Percentiles rank a stretch among this genome's conserved stretches.
Evolutionary conservation across 2,888 invertebrate species (phyloP).

Genomic region (Tethea ocularis): DNA sequence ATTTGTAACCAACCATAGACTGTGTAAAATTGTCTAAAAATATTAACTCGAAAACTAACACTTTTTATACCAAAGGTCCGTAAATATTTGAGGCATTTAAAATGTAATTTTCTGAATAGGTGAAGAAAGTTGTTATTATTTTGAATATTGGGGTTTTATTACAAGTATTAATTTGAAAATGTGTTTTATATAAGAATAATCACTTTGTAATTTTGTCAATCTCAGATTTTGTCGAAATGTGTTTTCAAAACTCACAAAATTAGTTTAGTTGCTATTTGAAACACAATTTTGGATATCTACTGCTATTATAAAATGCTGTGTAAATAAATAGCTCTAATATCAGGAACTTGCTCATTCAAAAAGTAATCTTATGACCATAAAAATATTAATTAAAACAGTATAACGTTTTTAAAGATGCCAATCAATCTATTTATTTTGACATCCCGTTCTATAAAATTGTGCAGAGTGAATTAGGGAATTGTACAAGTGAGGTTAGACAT

Average conservation of each 20-base stretch:
- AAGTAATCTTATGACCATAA: too few species aligned
- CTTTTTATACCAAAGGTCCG: constrained; percentile 16
- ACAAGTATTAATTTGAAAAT: not conserved
- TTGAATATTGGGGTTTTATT: not conserved
- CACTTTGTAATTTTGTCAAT: too few species aligned
- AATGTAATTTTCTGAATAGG: constrained; percentile 1
- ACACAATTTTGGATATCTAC: too few species aligned
- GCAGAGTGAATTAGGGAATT: constrained; percentile 2
- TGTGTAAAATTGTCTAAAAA: constrained; percentile 10
- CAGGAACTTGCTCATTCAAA: too few species aligned
- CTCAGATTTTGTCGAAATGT: too few species aligned
- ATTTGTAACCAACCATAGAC: constrained; percentile 12
- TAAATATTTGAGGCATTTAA: constrained; percentile 11
- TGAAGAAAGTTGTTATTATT: not conserved
- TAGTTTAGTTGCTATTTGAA: too few species aligned
- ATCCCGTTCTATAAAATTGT: constrained; percentile 10
- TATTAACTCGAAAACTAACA: not conserved
- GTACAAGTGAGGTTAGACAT: constrained; percentile 45
- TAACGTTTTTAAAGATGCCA: too few species aligned
- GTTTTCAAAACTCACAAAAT: too few species aligned
- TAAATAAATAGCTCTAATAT: too few species aligned
- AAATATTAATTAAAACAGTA: too few species aligned
- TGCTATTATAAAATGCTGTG: too few species aligned
- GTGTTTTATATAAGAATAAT: not conserved
- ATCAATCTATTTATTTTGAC: too few species aligned